Conservation (phyloP, 2,113 vertebrate genomes). For the Cyrtonyx montezumae region DNA sequence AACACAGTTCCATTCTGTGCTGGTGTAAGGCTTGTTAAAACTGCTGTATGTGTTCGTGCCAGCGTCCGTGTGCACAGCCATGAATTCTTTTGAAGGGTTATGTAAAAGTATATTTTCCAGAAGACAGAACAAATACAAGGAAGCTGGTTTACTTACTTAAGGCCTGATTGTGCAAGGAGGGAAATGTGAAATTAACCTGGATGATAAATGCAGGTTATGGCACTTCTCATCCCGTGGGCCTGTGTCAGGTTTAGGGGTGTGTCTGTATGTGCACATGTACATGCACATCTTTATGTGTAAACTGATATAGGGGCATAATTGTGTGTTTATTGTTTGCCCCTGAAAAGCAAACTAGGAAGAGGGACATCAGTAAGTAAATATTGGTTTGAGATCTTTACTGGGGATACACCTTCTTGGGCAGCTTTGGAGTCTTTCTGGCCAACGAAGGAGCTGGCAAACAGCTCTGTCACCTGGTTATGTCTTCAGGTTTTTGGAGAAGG, state of each 20-base stretch:
- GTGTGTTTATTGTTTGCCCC: background rate
- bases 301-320: background rate
- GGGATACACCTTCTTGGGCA: background rate
- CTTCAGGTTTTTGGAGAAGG: background rate
- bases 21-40: background rate
- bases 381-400: background rate
- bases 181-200: background rate
- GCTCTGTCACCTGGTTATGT: background rate
- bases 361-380: background rate
- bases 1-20: background rate
- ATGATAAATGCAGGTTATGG: background rate
- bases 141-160: background rate
- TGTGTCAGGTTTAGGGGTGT: background rate
- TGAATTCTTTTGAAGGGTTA: background rate
- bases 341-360: background rate
- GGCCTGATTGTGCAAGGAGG: background rate
- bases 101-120: constrained; percentile 11
- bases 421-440: background rate
- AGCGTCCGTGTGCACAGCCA: rapidly evolving
- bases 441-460: background rate
- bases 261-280: background rate
- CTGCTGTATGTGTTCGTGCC: background rate
- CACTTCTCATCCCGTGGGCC: rapidly evolving
- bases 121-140: background rate
- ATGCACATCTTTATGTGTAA: background rate